These are phyloP conservation scores for Chloropsis cyanopogon DNA, from an alignment of 2,113 vertebrate species.

Conservation along the genomic window DNA sequence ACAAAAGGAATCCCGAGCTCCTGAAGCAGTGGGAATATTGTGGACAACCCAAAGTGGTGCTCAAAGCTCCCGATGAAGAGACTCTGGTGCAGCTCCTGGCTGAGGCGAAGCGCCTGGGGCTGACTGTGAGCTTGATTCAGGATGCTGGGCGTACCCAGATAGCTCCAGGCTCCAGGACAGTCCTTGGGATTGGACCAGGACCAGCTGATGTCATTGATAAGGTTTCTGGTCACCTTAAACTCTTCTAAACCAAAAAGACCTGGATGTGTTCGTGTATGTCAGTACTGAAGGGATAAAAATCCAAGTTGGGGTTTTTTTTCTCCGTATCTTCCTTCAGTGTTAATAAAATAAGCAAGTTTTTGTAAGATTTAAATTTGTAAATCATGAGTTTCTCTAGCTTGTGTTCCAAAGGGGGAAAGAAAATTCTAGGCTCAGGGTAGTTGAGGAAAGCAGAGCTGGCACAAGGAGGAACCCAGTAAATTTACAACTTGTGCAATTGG, in stretches of 20 bases:
- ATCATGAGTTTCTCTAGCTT: background rate
- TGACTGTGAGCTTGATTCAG: slow-evolving; percentile 91
- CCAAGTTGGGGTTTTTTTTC: background rate
- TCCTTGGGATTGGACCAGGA: slow-evolving; percentile 90
- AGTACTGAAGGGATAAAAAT: background rate
- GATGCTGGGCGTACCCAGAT: slow-evolving; percentile 96
- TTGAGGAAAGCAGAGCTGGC: background rate
- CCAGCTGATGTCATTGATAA: slow-evolving; percentile 85
- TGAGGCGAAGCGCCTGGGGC: slow-evolving; percentile 81
- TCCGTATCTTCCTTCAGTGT: background rate
- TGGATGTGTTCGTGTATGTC: rapidly evolving
- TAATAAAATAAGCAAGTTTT: slow-evolving; percentile 13
- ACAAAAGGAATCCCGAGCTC: slow-evolving; percentile 83
- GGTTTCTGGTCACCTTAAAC: slow-evolving; percentile 91
- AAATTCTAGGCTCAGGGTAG: background rate
- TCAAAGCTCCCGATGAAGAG: slow-evolving; percentile 88
- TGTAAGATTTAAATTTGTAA: background rate
- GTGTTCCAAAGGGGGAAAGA: background rate
- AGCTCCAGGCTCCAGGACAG: slow-evolving; percentile 89
- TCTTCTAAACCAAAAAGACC: slow-evolving; percentile 75
- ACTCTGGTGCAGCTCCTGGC: slow-evolving; percentile 79
- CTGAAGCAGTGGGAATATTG: slow-evolving; percentile 93
- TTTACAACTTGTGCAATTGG: background rate
- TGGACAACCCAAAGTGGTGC: slow-evolving; percentile 94
- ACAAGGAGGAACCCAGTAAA: background rate